These are phyloP conservation scores for Limosa lapponica DNA, from an alignment of 2,797 vertebrate genomes.

Conservation along the genomic window DNA sequence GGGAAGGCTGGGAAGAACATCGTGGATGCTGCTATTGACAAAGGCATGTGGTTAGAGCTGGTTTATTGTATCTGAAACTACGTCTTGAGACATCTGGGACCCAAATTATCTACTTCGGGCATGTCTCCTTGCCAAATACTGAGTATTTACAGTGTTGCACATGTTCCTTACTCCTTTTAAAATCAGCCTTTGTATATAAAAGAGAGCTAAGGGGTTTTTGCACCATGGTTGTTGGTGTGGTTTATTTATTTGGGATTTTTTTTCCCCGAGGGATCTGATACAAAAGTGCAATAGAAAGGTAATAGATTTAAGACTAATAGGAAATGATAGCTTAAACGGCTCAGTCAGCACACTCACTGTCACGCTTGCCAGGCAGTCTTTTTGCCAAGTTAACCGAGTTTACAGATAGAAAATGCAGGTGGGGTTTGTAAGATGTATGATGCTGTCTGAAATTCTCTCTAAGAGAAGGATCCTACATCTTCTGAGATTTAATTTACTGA, in stretches of 20 bases:
- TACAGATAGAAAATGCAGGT: not conserved
- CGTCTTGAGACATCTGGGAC: not conserved
- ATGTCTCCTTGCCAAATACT: not conserved
- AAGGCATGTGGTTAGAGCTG: not conserved
- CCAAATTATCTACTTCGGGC: not conserved
- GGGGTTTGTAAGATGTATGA: not conserved
- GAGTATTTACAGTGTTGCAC: not conserved
- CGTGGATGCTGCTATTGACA: fast-evolving
- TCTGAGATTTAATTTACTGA: slow-evolving; percentile 43
- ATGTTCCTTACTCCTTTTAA: not conserved
- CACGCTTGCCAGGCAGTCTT: not conserved
- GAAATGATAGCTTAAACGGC: not conserved
- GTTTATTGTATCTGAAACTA: not conserved
- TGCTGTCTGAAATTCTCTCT: not conserved
- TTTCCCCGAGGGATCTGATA: not conserved
- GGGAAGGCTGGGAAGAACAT: not conserved
- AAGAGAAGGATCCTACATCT: not conserved
- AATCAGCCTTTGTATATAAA: not conserved
- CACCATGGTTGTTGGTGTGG: not conserved
- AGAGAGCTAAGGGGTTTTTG: not conserved
- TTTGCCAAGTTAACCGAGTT: not conserved
- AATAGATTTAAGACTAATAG: not conserved
- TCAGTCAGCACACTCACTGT: not conserved
- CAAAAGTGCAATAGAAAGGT: not conserved
- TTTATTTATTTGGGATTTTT: not conserved